Percentiles rank a stretch among this genome's conserved stretches.
Conservation (phyloP, 2,797 vertebrate species). For the Echeneis naucrates region DNA sequence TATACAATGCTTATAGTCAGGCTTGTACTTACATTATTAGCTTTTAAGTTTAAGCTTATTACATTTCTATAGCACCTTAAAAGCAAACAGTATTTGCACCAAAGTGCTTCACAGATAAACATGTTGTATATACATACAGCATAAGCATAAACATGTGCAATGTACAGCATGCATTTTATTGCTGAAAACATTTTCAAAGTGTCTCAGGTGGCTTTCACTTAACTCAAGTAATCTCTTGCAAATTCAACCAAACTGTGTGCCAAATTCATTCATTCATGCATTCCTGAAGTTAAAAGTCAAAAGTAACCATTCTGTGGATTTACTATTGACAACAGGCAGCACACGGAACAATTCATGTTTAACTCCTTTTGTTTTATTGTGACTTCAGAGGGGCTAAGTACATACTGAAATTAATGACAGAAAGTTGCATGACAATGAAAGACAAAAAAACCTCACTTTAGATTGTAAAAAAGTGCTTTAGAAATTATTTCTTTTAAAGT, state of each 20-base stretch:
- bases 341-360: background rate
- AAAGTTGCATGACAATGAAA: too few relatives aligned
- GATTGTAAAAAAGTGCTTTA: too few relatives aligned
- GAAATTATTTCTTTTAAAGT: background rate
- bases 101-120: too few relatives aligned
- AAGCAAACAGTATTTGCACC: too few relatives aligned
- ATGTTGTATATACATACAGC: too few relatives aligned
- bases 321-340: background rate
- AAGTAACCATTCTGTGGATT: background rate
- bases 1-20: slow-evolving; percentile 61
- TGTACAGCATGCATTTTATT: too few relatives aligned
- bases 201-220: slow-evolving; percentile 20
- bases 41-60: too few relatives aligned
- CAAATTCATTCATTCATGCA: background rate
- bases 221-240: slow-evolving; percentile 25
- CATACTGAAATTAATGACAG: background rate
- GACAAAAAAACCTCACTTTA: too few relatives aligned
- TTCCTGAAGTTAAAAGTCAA: slow-evolving; percentile 22
- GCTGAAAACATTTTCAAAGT: too few relatives aligned
- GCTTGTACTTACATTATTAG: slow-evolving; percentile 51
- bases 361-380: slow-evolving; percentile 1
- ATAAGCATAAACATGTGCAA: too few relatives aligned
- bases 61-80: too few relatives aligned
- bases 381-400: background rate
- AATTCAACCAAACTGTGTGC: slow-evolving; percentile 28